phyloP scores from a whole-genome alignment of 2,888 invertebrate species.

The Mythimna vitellina region DNA sequence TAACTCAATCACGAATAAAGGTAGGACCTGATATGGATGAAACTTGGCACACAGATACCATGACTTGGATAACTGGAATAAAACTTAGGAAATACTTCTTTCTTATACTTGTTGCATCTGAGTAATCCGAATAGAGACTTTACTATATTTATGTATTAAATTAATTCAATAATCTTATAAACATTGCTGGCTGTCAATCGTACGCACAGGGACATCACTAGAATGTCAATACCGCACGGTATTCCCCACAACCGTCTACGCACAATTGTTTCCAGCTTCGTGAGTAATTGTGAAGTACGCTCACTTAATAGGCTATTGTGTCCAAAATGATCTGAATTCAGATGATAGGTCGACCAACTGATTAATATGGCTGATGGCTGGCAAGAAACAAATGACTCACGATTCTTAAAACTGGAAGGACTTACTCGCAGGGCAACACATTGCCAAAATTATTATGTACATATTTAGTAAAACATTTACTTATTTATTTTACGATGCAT shows the following conservation, averaged over 20 bases:
- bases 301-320: slow-evolving; percentile 38
- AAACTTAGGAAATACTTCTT: background rate
- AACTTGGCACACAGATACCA: background rate
- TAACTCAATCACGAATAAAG: background rate
- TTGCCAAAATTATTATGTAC: slow-evolving; percentile 26
- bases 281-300: slow-evolving; percentile 61
- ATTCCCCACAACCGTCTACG: slow-evolving; percentile 76
- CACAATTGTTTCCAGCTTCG: slow-evolving; percentile 56
- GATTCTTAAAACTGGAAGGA: slow-evolving; percentile 27
- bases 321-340: slow-evolving; percentile 55
- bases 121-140: background rate
- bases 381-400: slow-evolving; percentile 31
- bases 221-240: slow-evolving; percentile 82
- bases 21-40: background rate
- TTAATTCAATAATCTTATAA: slow-evolving; percentile 44
- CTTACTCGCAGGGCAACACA: slow-evolving; percentile 12
- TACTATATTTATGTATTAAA: slow-evolving; percentile 21
- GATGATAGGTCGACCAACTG: slow-evolving; percentile 4
- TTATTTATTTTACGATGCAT: slow-evolving; percentile 3
- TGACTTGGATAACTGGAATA: background rate
- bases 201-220: slow-evolving; percentile 65
- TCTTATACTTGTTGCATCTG: background rate
- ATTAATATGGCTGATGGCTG: slow-evolving; percentile 27
- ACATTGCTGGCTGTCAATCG: slow-evolving; percentile 41
- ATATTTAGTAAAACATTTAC: slow-evolving; percentile 6